Percentiles rank a stretch among this genome's conserved stretches.
phyloP scores from a whole-genome alignment of 2,113 vertebrate genomes.

The Pteronura brasiliensis region DNA sequence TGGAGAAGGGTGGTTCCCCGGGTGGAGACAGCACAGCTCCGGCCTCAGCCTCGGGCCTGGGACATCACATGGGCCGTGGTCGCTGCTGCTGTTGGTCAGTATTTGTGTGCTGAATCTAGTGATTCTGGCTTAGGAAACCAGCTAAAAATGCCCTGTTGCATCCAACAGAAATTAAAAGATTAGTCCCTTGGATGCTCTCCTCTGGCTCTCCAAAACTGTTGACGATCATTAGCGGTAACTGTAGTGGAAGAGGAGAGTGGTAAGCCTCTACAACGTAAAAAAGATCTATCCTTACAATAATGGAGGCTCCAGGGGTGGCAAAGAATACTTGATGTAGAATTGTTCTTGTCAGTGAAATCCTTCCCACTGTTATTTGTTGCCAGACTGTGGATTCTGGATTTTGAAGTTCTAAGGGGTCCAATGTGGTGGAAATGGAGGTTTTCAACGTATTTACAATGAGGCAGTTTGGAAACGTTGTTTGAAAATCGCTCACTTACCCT shows the following conservation, averaged over 20 bases:
- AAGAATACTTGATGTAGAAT: neutral
- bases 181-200: neutral
- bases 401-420: neutral
- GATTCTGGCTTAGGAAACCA: neutral
- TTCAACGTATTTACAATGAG: neutral
- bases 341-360: neutral
- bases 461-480: neutral
- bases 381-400: neutral
- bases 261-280: neutral
- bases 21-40: neutral
- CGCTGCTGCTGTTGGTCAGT: neutral
- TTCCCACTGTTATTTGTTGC: neutral
- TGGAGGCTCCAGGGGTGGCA: neutral
- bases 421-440: neutral
- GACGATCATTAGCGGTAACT: neutral
- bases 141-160: neutral
- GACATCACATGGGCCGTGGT: fast-evolving
- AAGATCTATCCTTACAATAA: neutral
- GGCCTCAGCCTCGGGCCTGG: neutral
- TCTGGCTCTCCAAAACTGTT: neutral
- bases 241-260: neutral
- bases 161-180: neutral
- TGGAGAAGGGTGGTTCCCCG: neutral
- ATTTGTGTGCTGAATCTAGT: neutral
- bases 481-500: neutral